Evolutionary conservation across 2,113 vertebrate species (phyloP).

Genomic region (Paralichthys olivaceus): DNA sequence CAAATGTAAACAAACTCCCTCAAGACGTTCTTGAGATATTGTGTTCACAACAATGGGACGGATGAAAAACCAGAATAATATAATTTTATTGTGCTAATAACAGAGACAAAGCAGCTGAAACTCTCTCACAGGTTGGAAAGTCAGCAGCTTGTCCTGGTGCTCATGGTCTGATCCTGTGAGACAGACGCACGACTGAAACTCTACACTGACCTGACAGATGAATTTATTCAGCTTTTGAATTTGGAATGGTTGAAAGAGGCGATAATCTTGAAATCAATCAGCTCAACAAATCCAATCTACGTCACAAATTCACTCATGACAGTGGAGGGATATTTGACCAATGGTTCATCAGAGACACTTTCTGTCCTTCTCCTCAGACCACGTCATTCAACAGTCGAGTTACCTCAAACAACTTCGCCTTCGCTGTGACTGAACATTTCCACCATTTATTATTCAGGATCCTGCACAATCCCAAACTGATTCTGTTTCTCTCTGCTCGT

Average conservation of each 20-base stretch:
- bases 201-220: not conserved
- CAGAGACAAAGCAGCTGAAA: no score
- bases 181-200: not conserved
- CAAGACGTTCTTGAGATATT: no score
- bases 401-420: constrained; percentile 2
- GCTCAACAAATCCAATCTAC: not conserved
- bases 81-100: no score
- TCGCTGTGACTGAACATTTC: constrained; percentile 4
- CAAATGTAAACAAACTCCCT: no score
- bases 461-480: not conserved
- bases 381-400: constrained; percentile 10
- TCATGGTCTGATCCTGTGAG: not conserved
- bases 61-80: no score
- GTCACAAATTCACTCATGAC: not conserved
- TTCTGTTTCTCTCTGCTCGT: not conserved
- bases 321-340: not conserved
- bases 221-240: constrained; percentile 1
- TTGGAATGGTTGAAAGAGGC: not conserved
- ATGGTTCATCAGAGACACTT: not conserved
- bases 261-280: not conserved
- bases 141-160: not conserved
- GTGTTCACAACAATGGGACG: no score
- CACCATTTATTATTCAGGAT: constrained; percentile 41
- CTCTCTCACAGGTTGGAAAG: not conserved
- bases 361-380: not conserved